Base-by-base conservation (phyloP, 2,113 vertebrate genomes). In the Entomyzon cyanotis region DNA sequence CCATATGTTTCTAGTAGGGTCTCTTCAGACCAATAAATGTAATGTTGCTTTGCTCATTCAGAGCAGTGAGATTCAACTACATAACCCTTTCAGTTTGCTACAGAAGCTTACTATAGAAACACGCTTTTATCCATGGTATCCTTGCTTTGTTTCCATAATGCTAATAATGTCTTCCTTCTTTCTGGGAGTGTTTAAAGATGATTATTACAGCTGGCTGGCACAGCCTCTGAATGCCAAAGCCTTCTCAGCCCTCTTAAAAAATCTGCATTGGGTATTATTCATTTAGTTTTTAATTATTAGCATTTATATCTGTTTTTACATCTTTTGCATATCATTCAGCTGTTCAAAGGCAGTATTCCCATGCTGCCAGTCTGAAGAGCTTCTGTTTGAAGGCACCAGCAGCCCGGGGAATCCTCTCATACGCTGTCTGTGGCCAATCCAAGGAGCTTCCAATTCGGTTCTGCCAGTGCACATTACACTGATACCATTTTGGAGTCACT, bases 281-380 rank as follows among this genome's bases (percentile, higher is more conserved):
- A 97, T 97, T 98, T 98, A 95, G 94, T 89, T 96, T 97, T 97
- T 96, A 98, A 98, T 98, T 97, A 97, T 97, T 96, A 91, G 93
- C 85, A 92, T 97, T 97, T 98, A 96, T 97, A 96, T 95, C 87
- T 94, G 87, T 74, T 97, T 96, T 96, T 90, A 78, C 73, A 97
- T 96, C 94, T 97, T 96, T 97, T 97, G 93, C 94, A 96, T 96
- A 94, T 96, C 94, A 93, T 76, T 98, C 96, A 95, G 94, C 91
- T 59, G 81, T 97, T 98, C 97, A 98, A 97, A 97, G 97, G 81
- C 84, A 96, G 75, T 88, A 97, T 96, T 97, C 96, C 92, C 96
- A 93, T 7, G 58, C 73, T 96, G 84, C 70, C 55, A 73, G 90
- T 79, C 94, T 96, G 89, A 96, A 97, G 84, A 96, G 79, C 49